Base-by-base conservation (phyloP, 1,140 invertebrate species). In the Aphelinus certus region DNA sequence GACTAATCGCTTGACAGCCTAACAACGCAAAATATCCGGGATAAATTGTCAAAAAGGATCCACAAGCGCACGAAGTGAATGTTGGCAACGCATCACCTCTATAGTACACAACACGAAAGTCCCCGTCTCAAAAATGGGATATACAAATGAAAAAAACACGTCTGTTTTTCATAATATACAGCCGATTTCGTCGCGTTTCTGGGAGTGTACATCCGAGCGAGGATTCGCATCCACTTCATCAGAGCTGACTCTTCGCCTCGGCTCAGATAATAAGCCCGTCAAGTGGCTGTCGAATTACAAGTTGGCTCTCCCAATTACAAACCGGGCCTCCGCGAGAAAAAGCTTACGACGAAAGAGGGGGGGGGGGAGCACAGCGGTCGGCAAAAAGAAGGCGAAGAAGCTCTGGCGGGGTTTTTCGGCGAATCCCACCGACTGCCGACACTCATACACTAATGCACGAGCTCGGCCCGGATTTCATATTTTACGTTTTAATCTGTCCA, bases 401-500 rank as follows among this genome's bases (percentile, higher is more conserved):
- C 5, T 4, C 7, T 60, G 57, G 7, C 7, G 57, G 26, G 57
- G 7, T 60, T 26, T 75, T 75, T 75, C 61, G 63, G 67, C 55
- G 62, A 75, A 75, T 75, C 71, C 71, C 26, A 71, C 58, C 72
- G 49, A 45, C 55, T 47, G 7, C 47, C 45, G 57, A 55, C 42
- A 57, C 26, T 26, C 47, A 49, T 75, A 73, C 58, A 53, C 63
- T 73, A 73, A 73, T 73, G 71, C 56, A 66, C 4, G 43, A 26
- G 71, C 26, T 26, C 26, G 46, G 75, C 66, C 78, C 77, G 56
- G 83, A 81, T 82, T 83, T 86, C 84, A 86, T 87, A 87, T 86
- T 87, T 87, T 86, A 87, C 81, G 83, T 87, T 87, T 86, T 86
- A 87, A 87, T 87, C 86, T 87, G 85, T 85, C 86, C 86, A 87